Conservation (phyloP, 2,797 vertebrate genomes). For the Capromys pilorides region DNA sequence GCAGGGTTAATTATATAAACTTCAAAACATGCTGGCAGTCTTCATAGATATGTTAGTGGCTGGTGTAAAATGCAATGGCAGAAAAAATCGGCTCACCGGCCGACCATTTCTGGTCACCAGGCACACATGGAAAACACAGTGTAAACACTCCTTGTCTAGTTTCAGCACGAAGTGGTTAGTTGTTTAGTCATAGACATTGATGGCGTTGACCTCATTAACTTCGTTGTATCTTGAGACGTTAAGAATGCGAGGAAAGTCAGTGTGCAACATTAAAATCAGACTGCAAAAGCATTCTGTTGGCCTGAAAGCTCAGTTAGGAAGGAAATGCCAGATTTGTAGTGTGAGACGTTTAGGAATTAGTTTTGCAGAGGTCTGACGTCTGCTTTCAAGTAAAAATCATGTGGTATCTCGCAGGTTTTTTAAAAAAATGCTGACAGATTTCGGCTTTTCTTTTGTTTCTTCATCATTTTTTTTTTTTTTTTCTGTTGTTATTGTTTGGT, state of each 20-base stretch:
- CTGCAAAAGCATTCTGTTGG: conserved; percentile 55
- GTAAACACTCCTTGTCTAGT: conserved; percentile 54
- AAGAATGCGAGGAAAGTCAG: conserved; percentile 61
- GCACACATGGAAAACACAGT: conserved; percentile 52
- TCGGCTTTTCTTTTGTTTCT: background rate
- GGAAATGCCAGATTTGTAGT: conserved; percentile 56
- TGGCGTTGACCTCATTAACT: conserved; percentile 72
- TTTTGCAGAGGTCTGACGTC: conserved; percentile 47
- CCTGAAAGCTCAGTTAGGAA: conserved; percentile 71
- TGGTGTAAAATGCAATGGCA: conserved; percentile 72
- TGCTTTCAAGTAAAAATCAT: conserved; percentile 51
- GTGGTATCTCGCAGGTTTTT: conserved; percentile 54
- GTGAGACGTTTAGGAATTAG: conserved; percentile 25
- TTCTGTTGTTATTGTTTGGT: too few relatives aligned
- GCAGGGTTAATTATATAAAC: conserved; percentile 78
- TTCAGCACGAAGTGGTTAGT: conserved; percentile 71
- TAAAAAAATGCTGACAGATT: conserved; percentile 24
- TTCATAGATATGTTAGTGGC: conserved; percentile 76
- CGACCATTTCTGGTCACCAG: conserved; percentile 66
- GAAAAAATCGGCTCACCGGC: conserved; percentile 69
- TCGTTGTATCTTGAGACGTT: conserved; percentile 28
- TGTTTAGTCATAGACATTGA: conserved; percentile 64
- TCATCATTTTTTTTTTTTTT: background rate
- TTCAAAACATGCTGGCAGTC: conserved; percentile 68
- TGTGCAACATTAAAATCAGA: conserved; percentile 52